phyloP scores from a whole-genome alignment of 2,113 vertebrate species.

The Sterrhoptilus dennistouni region DNA sequence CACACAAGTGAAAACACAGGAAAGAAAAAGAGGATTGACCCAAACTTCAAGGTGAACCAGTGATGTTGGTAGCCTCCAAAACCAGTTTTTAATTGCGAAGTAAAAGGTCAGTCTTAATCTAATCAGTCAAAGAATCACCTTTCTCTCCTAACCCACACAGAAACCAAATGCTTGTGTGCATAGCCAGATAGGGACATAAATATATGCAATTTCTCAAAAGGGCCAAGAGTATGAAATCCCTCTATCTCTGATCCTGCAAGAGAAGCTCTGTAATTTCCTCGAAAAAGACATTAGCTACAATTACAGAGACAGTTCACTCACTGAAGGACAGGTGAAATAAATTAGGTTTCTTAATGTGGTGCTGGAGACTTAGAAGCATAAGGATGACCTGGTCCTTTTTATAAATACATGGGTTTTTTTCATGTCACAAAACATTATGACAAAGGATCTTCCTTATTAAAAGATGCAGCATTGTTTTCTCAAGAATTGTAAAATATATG shows the following conservation, averaged over 20 bases:
- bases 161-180: background rate
- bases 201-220: background rate
- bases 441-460: background rate
- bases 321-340: background rate
- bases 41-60: background rate
- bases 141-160: background rate
- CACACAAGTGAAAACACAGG: fast-evolving
- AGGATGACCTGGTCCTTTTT: background rate
- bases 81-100: background rate
- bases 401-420: background rate
- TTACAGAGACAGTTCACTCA: background rate
- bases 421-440: background rate
- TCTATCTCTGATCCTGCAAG: background rate
- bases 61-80: background rate
- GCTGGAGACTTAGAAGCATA: background rate
- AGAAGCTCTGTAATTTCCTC: background rate
- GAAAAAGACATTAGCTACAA: background rate
- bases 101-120: background rate
- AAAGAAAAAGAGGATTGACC: background rate
- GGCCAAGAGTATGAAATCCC: background rate
- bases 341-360: background rate
- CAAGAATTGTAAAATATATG: background rate
- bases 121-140: background rate
- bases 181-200: background rate
- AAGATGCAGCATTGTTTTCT: background rate